Evolutionary conservation across 2,797 vertebrate genomes (phyloP).

Genomic region (Pseudomugil tenellus): DNA sequence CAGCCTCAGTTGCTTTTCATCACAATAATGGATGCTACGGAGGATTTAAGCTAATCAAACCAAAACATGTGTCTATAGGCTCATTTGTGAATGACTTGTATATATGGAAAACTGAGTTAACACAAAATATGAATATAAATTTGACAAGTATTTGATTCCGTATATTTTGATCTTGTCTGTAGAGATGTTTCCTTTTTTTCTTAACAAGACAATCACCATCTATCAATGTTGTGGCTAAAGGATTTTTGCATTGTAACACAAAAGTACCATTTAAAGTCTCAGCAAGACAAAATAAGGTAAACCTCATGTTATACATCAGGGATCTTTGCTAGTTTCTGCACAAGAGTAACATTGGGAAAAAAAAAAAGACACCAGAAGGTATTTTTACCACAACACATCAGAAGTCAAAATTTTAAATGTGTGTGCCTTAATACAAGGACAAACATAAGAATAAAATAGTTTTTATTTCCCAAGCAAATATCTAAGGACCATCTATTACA

Average conservation of each 20-base stretch:
- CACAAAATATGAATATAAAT: slow-evolving; percentile 33
- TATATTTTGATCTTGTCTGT: neutral
- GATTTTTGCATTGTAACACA: neutral
- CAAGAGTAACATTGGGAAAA: too few relatives aligned
- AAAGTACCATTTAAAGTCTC: too few relatives aligned
- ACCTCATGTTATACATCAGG: too few relatives aligned
- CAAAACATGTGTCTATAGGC: slow-evolving; percentile 43
- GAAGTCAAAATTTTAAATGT: too few relatives aligned
- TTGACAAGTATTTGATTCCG: slow-evolving; percentile 41
- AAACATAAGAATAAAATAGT: too few relatives aligned
- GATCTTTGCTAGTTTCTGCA: too few relatives aligned
- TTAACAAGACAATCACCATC: neutral
- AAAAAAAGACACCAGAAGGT: too few relatives aligned
- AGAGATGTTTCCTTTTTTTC: neutral
- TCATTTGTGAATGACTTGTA: slow-evolving; percentile 50
- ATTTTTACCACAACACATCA: too few relatives aligned
- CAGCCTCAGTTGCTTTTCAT: slow-evolving; percentile 38
- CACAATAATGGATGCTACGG: slow-evolving; percentile 3
- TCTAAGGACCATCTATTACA: too few relatives aligned
- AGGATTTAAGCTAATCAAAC: slow-evolving; percentile 12
- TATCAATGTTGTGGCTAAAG: neutral
- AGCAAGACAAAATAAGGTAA: too few relatives aligned
- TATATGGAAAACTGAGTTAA: slow-evolving; percentile 31
- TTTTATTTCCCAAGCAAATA: too few relatives aligned
- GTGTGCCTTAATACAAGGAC: too few relatives aligned